Evolutionary conservation across 2,797 vertebrate species (phyloP), one percentile per base, ranked within the genome.

Genomic region (Clamator glandarius): DNA sequence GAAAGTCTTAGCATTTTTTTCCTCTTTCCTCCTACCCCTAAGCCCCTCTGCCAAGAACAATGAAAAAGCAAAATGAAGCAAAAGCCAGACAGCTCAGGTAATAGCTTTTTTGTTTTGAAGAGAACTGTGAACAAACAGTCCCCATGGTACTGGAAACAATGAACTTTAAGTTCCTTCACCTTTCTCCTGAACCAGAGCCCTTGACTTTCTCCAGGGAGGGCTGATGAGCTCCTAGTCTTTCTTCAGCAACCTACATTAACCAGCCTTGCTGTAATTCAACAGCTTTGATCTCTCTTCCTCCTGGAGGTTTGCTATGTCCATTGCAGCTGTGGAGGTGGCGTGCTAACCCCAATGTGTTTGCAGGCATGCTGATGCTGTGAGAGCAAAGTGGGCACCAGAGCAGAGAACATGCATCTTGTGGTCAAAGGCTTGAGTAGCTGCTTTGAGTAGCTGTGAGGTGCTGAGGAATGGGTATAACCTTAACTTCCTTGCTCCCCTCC

Each of bases 81-180:
- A 42, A 93, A 89, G 18, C 20, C 36, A 90, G 58, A 59, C 23
- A 80, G 29, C 21, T 85, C 46, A 35, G 54, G 61, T 87, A 77
- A 95, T 15, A 68, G 48, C 16, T 83, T 41, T 81, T 67, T 41
- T 70, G 5, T 72, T 94, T 92, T 90, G 46, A 68, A 72, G 26
- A 58, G 35, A 41, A 25, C 19, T 84, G 28, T 52, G 61, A 84
- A 62, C 39, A 76, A 75, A 9, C 11, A 48, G 31, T 84, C 78
- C 36, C 31, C 6, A 70, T 23, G 6, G 39, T 79, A 52, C 28
- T 89, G 16, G 62, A 70, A 83, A 89, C 72, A 77, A 50, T 52
- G 80, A 83, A 21, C 8, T 36, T 80, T 89, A 0, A 0, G 36
- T 94, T 94, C 44, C 33, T 75, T 82, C 20, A 70, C 24, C 33